These are phyloP conservation scores for Melipona quadrifasciata DNA, from an alignment of 1,140 invertebrate species.

Conservation along the genomic window DNA sequence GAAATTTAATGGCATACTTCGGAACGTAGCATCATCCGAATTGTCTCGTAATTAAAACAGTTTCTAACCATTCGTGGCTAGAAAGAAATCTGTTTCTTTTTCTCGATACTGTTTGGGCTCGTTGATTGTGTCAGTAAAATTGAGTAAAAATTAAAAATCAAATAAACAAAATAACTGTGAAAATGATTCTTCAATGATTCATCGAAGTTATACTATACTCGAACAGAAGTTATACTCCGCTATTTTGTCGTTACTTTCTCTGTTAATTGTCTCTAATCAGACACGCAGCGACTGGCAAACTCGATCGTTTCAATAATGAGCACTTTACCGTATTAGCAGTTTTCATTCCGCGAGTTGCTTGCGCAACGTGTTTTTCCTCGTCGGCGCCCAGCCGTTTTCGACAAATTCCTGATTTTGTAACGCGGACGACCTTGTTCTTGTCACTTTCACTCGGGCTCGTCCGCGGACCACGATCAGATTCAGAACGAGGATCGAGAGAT, in stretches of 20 bases:
- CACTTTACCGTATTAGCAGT: neutral
- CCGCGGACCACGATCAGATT: constrained; percentile 55
- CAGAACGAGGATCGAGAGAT: constrained; percentile 23
- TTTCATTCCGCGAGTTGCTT: constrained; percentile 35
- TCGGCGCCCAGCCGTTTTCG: constrained; percentile 54
- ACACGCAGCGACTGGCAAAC: neutral
- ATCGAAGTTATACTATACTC: neutral
- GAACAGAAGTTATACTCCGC: neutral
- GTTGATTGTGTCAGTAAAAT: neutral
- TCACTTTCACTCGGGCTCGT: constrained; percentile 75
- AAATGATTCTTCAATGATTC: neutral
- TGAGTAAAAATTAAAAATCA: too few species aligned
- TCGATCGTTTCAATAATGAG: constrained; percentile 2
- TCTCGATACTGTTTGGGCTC: neutral
- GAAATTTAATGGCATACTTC: constrained; percentile 27
- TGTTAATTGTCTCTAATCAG: neutral
- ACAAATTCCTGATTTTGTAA: constrained; percentile 74
- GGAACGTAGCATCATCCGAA: constrained; percentile 16
- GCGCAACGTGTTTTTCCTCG: constrained; percentile 39
- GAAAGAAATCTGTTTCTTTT: neutral
- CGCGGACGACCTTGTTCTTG: constrained; percentile 74
- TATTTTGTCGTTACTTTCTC: neutral
- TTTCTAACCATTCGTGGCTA: neutral
- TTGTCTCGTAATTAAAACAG: constrained; percentile 5
- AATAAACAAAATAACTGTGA: too few species aligned